phyloP scores from a whole-genome alignment of 2,888 invertebrate species.

The Drosophila neotestacea region DNA sequence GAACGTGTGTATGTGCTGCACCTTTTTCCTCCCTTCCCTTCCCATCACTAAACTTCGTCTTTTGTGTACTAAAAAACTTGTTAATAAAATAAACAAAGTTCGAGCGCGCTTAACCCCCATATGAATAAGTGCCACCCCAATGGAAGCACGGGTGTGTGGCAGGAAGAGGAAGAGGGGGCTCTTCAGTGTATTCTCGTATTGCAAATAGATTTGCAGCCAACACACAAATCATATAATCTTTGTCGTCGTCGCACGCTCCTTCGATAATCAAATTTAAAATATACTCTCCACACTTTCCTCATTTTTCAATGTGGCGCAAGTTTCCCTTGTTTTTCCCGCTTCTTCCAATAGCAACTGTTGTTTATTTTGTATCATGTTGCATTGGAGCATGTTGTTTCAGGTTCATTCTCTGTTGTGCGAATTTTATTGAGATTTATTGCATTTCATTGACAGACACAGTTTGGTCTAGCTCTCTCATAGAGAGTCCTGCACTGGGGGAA shows the following conservation, averaged over 20 bases:
- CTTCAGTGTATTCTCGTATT: conserved; percentile 29
- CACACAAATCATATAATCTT: conserved; percentile 73
- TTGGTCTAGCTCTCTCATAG: conserved; percentile 3
- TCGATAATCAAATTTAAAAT: conserved; percentile 78
- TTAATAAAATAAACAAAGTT: conserved; percentile 81
- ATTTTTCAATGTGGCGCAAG: conserved; percentile 8
- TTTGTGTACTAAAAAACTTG: conserved; percentile 53
- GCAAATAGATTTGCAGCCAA: conserved; percentile 61
- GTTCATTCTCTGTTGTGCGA: conserved; percentile 47
- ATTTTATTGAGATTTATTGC: conserved; percentile 79
- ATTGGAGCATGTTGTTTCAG: conserved; percentile 41
- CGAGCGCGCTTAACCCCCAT: conserved; percentile 50
- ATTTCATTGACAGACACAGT: conserved; percentile 59
- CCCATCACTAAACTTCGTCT: conserved; percentile 6
- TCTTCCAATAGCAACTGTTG: conserved; percentile 34
- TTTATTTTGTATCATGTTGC: conserved; percentile 59
- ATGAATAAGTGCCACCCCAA: conserved; percentile 6
- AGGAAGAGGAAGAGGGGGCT: no score
- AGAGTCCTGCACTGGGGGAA: background rate
- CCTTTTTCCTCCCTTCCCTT: conserved; percentile 6
- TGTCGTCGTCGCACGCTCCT: conserved; percentile 40
- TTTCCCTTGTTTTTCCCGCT: background rate
- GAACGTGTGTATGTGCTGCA: conserved; percentile 19
- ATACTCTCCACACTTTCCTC: conserved; percentile 54
- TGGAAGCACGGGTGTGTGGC: background rate